Conservation (phyloP, 2,113 vertebrate species). For the Catharus minimus region DNA sequence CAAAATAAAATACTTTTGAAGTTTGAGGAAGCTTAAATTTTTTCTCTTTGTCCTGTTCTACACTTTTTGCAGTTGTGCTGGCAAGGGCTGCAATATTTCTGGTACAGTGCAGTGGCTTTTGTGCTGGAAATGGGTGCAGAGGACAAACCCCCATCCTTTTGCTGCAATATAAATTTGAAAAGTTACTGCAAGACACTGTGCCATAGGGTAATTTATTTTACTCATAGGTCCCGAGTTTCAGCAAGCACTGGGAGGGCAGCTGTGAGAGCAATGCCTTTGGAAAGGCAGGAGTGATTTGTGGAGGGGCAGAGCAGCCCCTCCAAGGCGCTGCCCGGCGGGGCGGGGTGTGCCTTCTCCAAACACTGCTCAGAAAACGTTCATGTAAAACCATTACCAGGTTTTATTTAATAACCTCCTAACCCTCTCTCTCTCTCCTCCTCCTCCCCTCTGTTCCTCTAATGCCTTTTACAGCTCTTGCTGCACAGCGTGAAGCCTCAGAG, state of each 20-base stretch:
- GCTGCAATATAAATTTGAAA: not conserved
- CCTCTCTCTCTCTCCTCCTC: conserved; percentile 61
- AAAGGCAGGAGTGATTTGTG: not conserved
- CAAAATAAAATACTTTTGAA: not conserved
- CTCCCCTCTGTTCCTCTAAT: conserved; percentile 73
- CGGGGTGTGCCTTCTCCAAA: conserved; percentile 22
- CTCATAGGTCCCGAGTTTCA: not conserved
- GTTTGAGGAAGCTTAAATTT: not conserved
- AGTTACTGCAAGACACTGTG: not conserved
- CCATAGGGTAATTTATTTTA: not conserved
- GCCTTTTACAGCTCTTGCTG: conserved; percentile 67
- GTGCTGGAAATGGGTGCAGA: not conserved
- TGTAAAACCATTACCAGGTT: conserved; percentile 64
- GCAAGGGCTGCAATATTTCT: not conserved
- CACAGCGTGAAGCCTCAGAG: conserved; percentile 65
- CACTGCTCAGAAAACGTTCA: conserved; percentile 35
- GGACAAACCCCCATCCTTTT: not conserved
- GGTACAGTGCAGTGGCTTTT: not conserved
- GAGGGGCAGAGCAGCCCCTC: not conserved
- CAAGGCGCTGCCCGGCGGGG: conserved; percentile 17
- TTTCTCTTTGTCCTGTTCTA: not conserved
- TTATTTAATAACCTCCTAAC: conserved; percentile 71
- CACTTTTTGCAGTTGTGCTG: not conserved
- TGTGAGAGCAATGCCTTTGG: not conserved
- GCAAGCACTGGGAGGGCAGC: not conserved